Base-by-base conservation (phyloP, 2,113 vertebrate genomes). In the Neolamprologus toae region DNA sequence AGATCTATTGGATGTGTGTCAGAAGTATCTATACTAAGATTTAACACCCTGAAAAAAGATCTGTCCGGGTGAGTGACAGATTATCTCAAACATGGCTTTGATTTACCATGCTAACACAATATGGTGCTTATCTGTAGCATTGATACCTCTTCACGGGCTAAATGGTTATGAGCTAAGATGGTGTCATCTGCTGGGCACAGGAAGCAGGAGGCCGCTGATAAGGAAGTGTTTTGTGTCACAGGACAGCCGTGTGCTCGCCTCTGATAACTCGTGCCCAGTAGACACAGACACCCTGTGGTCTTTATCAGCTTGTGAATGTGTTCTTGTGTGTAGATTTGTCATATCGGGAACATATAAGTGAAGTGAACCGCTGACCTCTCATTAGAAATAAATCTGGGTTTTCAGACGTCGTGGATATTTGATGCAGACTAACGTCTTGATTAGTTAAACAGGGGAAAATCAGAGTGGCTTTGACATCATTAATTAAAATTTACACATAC, bases 181-280 rank as follows among this genome's bases (percentile, higher is more conserved):
- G 79, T 94, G 90, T 93, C 91, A 83, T 90, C 57, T 89, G 88
- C 85, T 61, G 54, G 45, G 76, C 85, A 73, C 89, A 90, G 92
- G 92, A 93, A 95, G 83, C 85, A 80, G 88, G 79, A 91, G 92
- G 89, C 89, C 11, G 83, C 85, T 88, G 88, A 96, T 90, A 92
- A 94, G 91, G 91, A 92, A 88, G 91, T 85, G 87, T 91, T 92
- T 84, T 83, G 88, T 94, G 91, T 93, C 84, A 61, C 87, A 92
- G 90, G 88, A 83, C 84, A 53, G 86, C 42, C 8, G 40, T 21
- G 73, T 83, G 86, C 57, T 63, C n/a, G 6, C 71, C 82, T 88
- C 85, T 81, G 80, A 90, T 90, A 90, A 53, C 82, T 90, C 81
- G 1, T 73, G 71, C 19, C 59, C 9, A 28, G 42, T 83, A 21